Evolutionary conservation across 1,140 invertebrate genomes (phyloP).

Genomic region (Zaprionus taronus): DNA sequence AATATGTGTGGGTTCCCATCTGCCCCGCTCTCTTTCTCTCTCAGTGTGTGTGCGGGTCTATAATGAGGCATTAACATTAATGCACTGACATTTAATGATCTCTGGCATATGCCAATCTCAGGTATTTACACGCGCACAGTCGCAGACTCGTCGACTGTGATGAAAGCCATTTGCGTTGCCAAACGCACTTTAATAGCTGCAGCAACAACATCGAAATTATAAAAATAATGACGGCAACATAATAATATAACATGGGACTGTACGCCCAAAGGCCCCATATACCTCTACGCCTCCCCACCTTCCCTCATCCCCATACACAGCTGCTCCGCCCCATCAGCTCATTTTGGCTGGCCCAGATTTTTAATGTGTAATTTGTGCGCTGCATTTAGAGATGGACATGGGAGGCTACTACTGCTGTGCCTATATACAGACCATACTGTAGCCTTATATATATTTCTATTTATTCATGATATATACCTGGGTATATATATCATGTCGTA

Average conservation of each 20-base stretch:
- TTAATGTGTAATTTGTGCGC: constrained; percentile 30
- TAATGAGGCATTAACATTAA: constrained; percentile 45
- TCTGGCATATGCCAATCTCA: constrained; percentile 49
- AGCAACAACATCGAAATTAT: constrained; percentile 32
- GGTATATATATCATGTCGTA: background rate
- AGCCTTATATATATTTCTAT: background rate
- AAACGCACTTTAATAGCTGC: constrained; percentile 48
- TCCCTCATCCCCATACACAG: background rate
- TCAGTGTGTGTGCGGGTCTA: constrained; percentile 9
- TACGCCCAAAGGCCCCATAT: background rate
- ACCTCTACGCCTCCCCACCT: background rate
- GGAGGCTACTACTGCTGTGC: background rate
- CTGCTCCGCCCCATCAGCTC: background rate
- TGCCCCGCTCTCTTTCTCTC: background rate
- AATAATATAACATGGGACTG: constrained; percentile 17
- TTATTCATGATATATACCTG: background rate
- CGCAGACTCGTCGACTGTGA: constrained; percentile 19
- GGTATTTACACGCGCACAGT: constrained; percentile 37
- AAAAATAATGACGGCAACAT: constrained; percentile 26
- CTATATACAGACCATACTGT: background rate
- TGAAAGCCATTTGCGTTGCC: constrained; percentile 47
- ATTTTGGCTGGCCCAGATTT: constrained; percentile 25
- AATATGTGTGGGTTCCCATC: background rate
- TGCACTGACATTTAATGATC: constrained; percentile 47
- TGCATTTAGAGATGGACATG: constrained; percentile 15